Evolutionary conservation across 1,140 invertebrate genomes (phyloP), one percentile per base, ranked within the genome.

Genomic region (Hetaerina americana): DNA sequence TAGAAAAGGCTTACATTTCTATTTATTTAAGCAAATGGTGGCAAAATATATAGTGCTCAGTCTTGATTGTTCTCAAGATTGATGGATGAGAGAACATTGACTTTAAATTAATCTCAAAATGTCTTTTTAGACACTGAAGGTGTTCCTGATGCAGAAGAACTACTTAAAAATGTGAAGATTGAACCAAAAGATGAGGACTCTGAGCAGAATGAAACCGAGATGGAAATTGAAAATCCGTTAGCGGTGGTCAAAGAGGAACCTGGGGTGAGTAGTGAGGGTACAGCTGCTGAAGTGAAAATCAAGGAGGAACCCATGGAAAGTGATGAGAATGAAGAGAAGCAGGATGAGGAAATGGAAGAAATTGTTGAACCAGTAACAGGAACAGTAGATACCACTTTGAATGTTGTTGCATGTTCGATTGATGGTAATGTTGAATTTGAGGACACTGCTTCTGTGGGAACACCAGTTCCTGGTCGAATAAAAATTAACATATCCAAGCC

Each of bases 401-500:
- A 85, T 18, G 84, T 84, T 0, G 82, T 90, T 26, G 83, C 84
- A 25, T 87, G 86, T 73, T 87, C 88, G 3, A 90, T 92, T 70
- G 88, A 91, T 77, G 88, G 90, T 66, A 90, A 91, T 80, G 83
- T 89, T 15, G 86, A 92, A 78, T 78, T 87, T 25, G 82, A 86
- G 0, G 80, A 82, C 26, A 83, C 86, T 5, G 81, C 85, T 3
- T 80, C 85, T 49, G 69, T 66, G 8, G 78, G 83, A 18, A 78
- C 84, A 27, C 80, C 84, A 10, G 74, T 40, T 77, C 82, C 72
- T 85, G 85, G 71, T 70, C 87, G 86, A 77, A 93, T 94, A 73
- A 90, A 91, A 77, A 92, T 94, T 78, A 94, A 92, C 81, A 92
- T 92, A 74, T 88, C 87, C 73, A 90, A 91, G 79, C 83, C 87